Evolutionary conservation across 2,113 vertebrate genomes (phyloP).

Genomic region (Gnathonemus echidnorhynchus): DNA sequence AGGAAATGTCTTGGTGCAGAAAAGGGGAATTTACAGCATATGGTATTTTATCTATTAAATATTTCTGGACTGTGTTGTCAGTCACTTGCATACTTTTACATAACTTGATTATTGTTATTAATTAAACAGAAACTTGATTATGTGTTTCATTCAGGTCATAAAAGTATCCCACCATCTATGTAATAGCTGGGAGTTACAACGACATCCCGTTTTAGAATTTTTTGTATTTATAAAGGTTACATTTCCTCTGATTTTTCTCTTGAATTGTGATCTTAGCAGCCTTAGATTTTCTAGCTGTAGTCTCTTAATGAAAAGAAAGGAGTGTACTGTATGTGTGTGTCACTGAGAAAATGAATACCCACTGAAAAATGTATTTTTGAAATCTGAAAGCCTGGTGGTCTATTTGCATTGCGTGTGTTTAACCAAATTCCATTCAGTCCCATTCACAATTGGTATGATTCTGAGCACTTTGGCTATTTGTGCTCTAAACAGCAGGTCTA

Average conservation of each 20-base stretch:
- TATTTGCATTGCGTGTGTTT: not conserved
- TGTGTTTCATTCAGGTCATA: not conserved
- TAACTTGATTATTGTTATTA: not conserved
- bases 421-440: not conserved
- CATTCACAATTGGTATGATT: not conserved
- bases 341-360: not conserved
- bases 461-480: not conserved
- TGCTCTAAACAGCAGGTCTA: not conserved
- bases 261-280: not conserved
- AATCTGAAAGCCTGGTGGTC: not conserved
- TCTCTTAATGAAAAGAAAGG: not conserved
- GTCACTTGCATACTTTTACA: slow-evolving; percentile 2
- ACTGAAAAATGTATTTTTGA: slow-evolving; percentile 2
- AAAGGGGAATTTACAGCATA: slow-evolving; percentile 37
- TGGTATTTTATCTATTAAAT: slow-evolving; percentile 27
- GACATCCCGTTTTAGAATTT: not conserved
- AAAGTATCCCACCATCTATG: not conserved
- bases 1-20: slow-evolving; percentile 34
- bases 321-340: not conserved
- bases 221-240: not conserved
- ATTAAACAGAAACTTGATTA: not conserved
- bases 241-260: not conserved
- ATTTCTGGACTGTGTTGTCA: slow-evolving; percentile 28
- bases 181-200: not conserved
- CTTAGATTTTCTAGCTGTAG: not conserved